phyloP scores from a whole-genome alignment of 2,113 vertebrate genomes.

The Tinamus guttatus region DNA sequence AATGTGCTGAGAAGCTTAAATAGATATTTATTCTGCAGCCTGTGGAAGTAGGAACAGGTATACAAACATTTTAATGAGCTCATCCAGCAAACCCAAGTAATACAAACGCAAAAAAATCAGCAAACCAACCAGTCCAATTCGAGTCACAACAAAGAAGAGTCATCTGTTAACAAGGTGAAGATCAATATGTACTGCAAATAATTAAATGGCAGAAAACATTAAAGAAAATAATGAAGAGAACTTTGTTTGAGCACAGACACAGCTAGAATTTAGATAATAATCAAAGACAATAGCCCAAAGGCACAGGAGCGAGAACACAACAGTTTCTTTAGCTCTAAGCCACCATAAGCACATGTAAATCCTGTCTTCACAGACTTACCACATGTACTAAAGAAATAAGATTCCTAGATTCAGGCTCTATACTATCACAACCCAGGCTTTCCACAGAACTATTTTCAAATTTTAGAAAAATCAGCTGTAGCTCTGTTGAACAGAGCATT shows the following conservation, averaged over 20 bases:
- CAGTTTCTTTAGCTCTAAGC: not conserved
- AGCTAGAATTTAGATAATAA: not conserved
- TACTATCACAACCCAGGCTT: not conserved
- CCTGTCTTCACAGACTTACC: not conserved
- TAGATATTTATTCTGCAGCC: not conserved
- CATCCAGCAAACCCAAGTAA: not conserved
- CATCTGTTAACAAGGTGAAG: not conserved
- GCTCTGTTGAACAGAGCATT: not conserved
- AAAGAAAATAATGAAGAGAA: not conserved
- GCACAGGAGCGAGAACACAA: rapidly evolving
- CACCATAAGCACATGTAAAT: not conserved
- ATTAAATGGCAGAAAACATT: not conserved
- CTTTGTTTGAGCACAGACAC: not conserved
- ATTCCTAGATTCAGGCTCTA: not conserved
- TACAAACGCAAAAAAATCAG: not conserved
- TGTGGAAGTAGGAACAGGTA: not conserved
- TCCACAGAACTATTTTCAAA: not conserved
- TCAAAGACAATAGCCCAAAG: not conserved
- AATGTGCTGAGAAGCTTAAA: not conserved
- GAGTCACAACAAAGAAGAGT: not conserved
- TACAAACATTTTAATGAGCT: not conserved
- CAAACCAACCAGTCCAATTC: not conserved
- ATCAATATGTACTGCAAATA: not conserved
- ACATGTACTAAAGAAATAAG: rapidly evolving
- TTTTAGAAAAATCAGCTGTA: not conserved